Conservation (phyloP, 2,113 vertebrate genomes). For the Prionailurus bengalensis region DNA sequence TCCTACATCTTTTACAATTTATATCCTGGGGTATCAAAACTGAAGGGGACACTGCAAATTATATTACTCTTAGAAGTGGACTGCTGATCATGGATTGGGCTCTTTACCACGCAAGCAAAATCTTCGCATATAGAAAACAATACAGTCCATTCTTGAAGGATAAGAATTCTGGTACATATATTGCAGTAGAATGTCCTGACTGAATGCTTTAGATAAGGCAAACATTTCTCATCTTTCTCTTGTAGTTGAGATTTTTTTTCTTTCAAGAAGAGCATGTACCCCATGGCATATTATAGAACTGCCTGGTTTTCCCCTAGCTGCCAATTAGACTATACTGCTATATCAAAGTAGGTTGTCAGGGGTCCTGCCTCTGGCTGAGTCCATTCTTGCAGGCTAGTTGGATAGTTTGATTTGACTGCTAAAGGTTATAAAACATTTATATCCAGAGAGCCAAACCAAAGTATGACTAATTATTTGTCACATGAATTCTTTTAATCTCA, state of each 20-base stretch:
- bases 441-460: not conserved
- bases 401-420: not conserved
- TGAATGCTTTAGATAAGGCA: no score
- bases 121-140: not conserved
- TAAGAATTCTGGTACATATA: not conserved
- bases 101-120: not conserved
- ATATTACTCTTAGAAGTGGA: not conserved
- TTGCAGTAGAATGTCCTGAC: not conserved
- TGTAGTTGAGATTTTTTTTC: not conserved
- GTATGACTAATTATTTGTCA: not conserved
- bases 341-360: not conserved
- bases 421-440: slow-evolving; percentile 1
- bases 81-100: not conserved
- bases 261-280: not conserved
- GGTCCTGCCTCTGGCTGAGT: not conserved
- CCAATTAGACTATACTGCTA: not conserved
- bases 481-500: not conserved
- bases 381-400: not conserved
- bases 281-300: not conserved
- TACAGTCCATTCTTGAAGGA: not conserved
- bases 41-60: not conserved
- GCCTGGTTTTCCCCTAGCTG: not conserved
- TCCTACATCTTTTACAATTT: slow-evolving; percentile 27
- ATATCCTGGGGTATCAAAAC: slow-evolving; percentile 37
- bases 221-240: not conserved